Percentiles rank a stretch among this genome's conserved stretches.
Evolutionary conservation across 2,113 vertebrate genomes (phyloP).

Genomic region (Cardinalis cardinalis): DNA sequence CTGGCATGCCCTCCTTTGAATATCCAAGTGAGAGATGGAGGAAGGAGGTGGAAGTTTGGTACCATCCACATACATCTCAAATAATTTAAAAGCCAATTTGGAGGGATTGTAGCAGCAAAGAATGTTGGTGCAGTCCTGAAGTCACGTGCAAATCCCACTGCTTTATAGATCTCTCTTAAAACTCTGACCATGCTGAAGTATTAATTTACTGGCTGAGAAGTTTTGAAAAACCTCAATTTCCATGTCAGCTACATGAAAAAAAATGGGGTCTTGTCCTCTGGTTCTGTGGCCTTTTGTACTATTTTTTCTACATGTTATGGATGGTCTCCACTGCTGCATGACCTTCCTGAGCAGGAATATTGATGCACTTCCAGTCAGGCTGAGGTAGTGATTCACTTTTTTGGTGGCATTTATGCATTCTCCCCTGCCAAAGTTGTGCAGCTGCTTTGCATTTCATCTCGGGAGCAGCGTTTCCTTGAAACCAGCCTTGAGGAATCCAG

Average conservation of each 20-base stretch:
- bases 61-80: not conserved
- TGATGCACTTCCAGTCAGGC: slow-evolving; percentile 9
- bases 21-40: not conserved
- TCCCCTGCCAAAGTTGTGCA: slow-evolving; percentile 32
- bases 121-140: not conserved
- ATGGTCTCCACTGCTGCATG: not conserved
- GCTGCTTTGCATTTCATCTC: slow-evolving; percentile 52
- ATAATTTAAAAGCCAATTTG: not conserved
- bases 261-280: not conserved
- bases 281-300: not conserved
- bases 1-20: not conserved
- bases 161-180: not conserved
- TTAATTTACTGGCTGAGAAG: not conserved
- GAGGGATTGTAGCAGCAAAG: not conserved
- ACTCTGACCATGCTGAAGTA: not conserved
- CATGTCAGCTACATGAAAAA: not conserved
- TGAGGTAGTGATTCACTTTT: slow-evolving; percentile 15
- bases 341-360: not conserved
- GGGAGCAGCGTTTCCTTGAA: slow-evolving; percentile 31
- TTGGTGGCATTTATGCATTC: slow-evolving; percentile 10
- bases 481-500: slow-evolving; percentile 4
- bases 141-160: not conserved
- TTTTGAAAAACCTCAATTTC: not conserved
- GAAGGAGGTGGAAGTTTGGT: not conserved
- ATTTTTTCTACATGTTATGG: not conserved